Evolutionary conservation across 2,797 vertebrate species (phyloP).

Genomic region (Sebastes hubbsi): DNA sequence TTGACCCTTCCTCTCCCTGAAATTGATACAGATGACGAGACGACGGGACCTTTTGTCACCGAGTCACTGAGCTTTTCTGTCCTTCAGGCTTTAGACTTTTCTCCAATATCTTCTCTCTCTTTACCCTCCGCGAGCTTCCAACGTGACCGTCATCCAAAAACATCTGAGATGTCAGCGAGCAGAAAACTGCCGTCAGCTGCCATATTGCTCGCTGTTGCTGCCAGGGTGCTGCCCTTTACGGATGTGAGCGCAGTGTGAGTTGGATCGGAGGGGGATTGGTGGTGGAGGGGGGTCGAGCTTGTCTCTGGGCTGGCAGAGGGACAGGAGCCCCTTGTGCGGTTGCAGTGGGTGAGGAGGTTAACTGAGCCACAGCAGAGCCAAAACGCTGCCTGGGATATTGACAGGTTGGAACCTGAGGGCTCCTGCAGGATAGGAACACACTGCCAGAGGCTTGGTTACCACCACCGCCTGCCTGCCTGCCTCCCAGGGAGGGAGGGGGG

Average conservation of each 20-base stretch:
- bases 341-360: conserved; percentile 81
- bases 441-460: conserved; percentile 85
- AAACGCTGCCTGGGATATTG: conserved; percentile 81
- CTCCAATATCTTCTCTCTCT: conserved; percentile 38
- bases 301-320: conserved; percentile 66
- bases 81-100: conserved; percentile 27
- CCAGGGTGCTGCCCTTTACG: conserved; percentile 75
- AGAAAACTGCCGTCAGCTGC: conserved; percentile 69
- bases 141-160: conserved; percentile 68
- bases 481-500: conserved; percentile 70
- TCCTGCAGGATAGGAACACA: conserved; percentile 88
- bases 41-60: conserved; percentile 49
- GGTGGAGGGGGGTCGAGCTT: conserved; percentile 25
- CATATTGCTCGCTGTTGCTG: conserved; percentile 62
- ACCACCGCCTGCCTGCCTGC: conserved; percentile 76
- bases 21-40: conserved; percentile 55
- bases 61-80: conserved; percentile 39
- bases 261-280: conserved; percentile 26
- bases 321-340: conserved; percentile 68
- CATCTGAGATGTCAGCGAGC: conserved; percentile 60
- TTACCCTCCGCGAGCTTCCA: conserved; percentile 46
- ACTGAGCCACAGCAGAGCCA: conserved; percentile 77
- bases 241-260: conserved; percentile 53
- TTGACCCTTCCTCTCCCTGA: conserved; percentile 40
- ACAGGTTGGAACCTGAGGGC: conserved; percentile 88